Conservation (phyloP, 2,888 invertebrate species). For the Dimorphilus gyrociliatus region DNA sequence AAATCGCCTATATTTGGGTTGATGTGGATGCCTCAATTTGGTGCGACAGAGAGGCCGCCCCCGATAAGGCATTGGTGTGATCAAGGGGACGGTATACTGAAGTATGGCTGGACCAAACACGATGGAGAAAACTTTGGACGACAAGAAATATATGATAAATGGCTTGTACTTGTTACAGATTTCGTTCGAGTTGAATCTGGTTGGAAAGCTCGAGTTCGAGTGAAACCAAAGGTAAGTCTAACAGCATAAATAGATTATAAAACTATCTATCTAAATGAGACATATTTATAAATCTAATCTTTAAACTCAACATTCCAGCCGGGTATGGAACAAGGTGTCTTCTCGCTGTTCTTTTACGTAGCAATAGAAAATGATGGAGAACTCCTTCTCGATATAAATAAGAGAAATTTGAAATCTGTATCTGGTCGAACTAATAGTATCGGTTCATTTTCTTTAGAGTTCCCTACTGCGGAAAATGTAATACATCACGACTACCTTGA, state of each 20-base stretch:
- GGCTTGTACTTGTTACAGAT: slow-evolving; percentile 59
- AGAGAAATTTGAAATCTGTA: slow-evolving; percentile 46
- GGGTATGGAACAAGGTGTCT: slow-evolving; percentile 11
- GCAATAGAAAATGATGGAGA: slow-evolving; percentile 45
- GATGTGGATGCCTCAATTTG: slow-evolving; percentile 53
- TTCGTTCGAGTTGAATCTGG: slow-evolving; percentile 72
- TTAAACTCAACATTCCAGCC: slow-evolving; percentile 6
- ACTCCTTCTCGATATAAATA: no score
- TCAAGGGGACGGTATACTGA: slow-evolving; percentile 42
- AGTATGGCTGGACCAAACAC: slow-evolving; percentile 78
- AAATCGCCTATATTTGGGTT: slow-evolving; percentile 74
- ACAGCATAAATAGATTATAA: no score
- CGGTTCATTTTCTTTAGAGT: slow-evolving; percentile 54
- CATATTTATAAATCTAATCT: no score
- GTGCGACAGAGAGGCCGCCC: slow-evolving; percentile 49
- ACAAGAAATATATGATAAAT: slow-evolving; percentile 68
- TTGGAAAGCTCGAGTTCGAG: slow-evolving; percentile 70
- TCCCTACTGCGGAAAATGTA: slow-evolving; percentile 23
- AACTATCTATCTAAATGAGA: no score
- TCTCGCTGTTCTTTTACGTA: slow-evolving; percentile 34
- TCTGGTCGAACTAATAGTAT: slow-evolving; percentile 59
- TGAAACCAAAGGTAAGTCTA: slow-evolving; percentile 42
- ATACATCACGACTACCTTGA: slow-evolving; percentile 20
- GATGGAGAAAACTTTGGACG: slow-evolving; percentile 80
- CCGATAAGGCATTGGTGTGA: slow-evolving; percentile 80